These are phyloP conservation scores for Drosophila barbarae DNA, from an alignment of 2,888 invertebrate species.

Conservation along the genomic window DNA sequence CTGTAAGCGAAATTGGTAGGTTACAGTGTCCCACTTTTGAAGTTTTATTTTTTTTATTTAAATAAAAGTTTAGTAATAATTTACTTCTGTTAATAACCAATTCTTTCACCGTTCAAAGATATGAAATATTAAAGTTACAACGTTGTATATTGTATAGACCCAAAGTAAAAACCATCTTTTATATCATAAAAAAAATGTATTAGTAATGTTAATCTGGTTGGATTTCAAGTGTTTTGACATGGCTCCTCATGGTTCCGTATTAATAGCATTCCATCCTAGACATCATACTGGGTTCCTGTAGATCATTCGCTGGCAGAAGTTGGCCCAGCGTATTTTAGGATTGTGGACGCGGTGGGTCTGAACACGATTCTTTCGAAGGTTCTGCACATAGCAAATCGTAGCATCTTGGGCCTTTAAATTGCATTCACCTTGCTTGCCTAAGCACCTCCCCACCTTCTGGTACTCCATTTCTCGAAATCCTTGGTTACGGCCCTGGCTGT, in stretches of 20 bases:
- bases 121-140: too few relatives aligned
- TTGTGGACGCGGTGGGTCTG: not conserved
- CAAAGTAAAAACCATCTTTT: too few relatives aligned
- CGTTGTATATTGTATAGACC: too few relatives aligned
- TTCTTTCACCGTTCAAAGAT: too few relatives aligned
- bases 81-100: too few relatives aligned
- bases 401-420: constrained; percentile 51
- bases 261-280: not conserved
- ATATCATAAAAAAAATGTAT: too few relatives aligned
- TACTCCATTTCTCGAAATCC: not conserved
- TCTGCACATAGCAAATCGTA: constrained; percentile 36
- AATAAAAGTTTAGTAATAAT: too few relatives aligned
- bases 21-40: too few relatives aligned
- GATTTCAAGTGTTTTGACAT: too few relatives aligned
- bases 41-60: too few relatives aligned
- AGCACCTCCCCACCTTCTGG: not conserved
- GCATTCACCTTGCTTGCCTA: constrained; percentile 8
- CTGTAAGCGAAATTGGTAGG: too few relatives aligned
- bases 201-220: too few relatives aligned
- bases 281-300: not conserved
- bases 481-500: not conserved
- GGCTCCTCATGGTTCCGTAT: not conserved
- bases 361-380: constrained; percentile 29
- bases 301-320: constrained; percentile 43
- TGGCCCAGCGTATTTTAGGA: constrained; percentile 46